Evolutionary conservation across 2,797 vertebrate species (phyloP), one percentile per base, ranked within the genome.

Genomic region (Gallinago stenura): DNA sequence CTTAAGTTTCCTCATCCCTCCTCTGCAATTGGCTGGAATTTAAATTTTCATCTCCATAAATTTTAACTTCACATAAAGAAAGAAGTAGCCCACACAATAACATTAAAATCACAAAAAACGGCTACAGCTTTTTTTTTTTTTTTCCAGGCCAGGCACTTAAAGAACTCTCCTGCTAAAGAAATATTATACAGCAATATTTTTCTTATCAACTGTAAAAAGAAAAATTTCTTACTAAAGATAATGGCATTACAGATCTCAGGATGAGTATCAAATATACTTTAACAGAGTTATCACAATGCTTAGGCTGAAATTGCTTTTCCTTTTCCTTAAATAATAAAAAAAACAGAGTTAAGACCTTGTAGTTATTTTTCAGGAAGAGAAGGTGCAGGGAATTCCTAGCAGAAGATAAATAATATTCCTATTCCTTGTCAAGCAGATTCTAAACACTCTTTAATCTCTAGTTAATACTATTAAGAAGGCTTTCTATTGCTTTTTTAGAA

Each of bases 401-500:
- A 93, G 45, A 79, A 95, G 81, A 93, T 51, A 93, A 65, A 78
- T 70, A 95, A 91, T 56, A 89, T 26, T 73, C 21, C 61, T 71
- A 83, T 79, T 93, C 93, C 81, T 76, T 85, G 84, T 73, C 76
- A 96, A 94, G 21, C 62, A 71, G 66, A 89, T 79, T 94, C 65
- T 87, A 50, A 96, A 81, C 25, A 87, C 45, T 70, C 70, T 92
- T 97, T 94, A 93, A 95, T 93, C n/a, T 70, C 45, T 22, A 87
- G 48, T 91, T 97, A 96, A 93, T 75, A 90, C 53, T 70, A 96
- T 86, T 91, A 96, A 94, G 37, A 88, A 91, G 62, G 45, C 33
- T 89, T 96, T 95, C 93, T 43, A 84, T 62, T 58, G 41, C 58
- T 95, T 96, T 84, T 84, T 73, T 96, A 95, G 83, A 97, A 98